Conservation (phyloP, 2,888 invertebrate genomes). For the Hirudinaria manillensis region DNA sequence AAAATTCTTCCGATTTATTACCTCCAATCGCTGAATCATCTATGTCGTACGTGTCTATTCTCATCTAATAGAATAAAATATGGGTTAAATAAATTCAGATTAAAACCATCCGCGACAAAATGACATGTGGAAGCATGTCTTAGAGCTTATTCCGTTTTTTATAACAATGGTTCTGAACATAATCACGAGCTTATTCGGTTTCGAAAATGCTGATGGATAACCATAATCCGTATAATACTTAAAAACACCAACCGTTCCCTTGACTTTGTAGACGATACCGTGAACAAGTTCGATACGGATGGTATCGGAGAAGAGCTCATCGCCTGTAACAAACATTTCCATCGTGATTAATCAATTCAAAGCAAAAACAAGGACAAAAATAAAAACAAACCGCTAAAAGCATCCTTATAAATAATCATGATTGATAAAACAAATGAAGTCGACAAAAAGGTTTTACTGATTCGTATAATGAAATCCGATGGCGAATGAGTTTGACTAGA, state of each 20-base stretch:
- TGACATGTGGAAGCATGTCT: too few relatives aligned
- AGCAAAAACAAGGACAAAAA: not conserved
- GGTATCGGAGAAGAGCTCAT: slow-evolving; percentile 96
- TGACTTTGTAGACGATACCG: slow-evolving; percentile 87
- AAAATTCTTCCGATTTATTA: slow-evolving; percentile 83
- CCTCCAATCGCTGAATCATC: slow-evolving; percentile 67
- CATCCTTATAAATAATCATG: slow-evolving; percentile 38
- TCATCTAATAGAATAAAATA: slow-evolving; percentile 37
- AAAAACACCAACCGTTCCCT: slow-evolving; percentile 67
- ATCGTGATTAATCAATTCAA: not conserved
- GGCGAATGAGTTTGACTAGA: too few relatives aligned
- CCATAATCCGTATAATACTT: too few relatives aligned
- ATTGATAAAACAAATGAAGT: too few relatives aligned
- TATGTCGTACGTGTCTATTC: slow-evolving; percentile 39
- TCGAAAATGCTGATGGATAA: too few relatives aligned
- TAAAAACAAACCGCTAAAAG: slow-evolving; percentile 32
- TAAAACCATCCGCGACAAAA: too few relatives aligned
- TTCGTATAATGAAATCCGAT: too few relatives aligned
- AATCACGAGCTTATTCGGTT: too few relatives aligned
- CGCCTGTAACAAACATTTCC: slow-evolving; percentile 65
- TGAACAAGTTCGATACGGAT: slow-evolving; percentile 86
- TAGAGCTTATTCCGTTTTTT: too few relatives aligned
- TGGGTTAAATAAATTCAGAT: too few relatives aligned
- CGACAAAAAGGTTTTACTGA: too few relatives aligned
- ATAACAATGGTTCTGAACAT: too few relatives aligned